These are phyloP conservation scores for Acrobasis repandana DNA, from an alignment of 2,888 invertebrate species.

Conservation along the genomic window DNA sequence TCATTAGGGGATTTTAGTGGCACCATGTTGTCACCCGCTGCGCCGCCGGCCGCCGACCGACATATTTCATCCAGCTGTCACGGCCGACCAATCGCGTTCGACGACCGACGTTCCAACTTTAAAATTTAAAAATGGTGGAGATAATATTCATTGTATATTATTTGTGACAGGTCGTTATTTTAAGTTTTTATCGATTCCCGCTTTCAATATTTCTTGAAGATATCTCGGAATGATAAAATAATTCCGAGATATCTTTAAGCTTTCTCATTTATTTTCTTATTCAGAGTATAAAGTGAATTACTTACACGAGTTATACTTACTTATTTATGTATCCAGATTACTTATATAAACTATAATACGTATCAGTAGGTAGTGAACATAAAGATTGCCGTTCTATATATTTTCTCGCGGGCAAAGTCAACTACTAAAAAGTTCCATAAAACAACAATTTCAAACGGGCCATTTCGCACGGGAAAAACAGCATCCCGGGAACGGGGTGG, in stretches of 20 bases:
- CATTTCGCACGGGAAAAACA: constrained; percentile 81
- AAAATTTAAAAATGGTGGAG: constrained; percentile 81
- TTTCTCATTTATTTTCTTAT: constrained; percentile 32
- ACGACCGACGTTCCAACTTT: constrained; percentile 65
- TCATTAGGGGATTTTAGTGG: constrained; percentile 80
- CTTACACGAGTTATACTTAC: neutral
- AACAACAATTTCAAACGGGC: constrained; percentile 83
- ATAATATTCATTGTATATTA: constrained; percentile 82
- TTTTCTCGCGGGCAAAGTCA: constrained; percentile 77
- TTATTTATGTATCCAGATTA: neutral
- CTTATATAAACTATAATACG: constrained; percentile 25
- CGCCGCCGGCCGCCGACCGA: constrained; percentile 60
- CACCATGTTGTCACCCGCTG: constrained; percentile 80
- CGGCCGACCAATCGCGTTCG: constrained; percentile 64
- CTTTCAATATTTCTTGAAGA: constrained; percentile 69
- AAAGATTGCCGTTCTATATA: constrained; percentile 73
- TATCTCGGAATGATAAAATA: constrained; percentile 46
- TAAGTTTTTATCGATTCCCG: constrained; percentile 70
- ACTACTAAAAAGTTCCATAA: constrained; percentile 83
- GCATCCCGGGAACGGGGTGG: constrained; percentile 63
- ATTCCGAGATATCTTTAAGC: constrained; percentile 40
- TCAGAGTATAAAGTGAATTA: constrained; percentile 25
- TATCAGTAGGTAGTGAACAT: constrained; percentile 35
- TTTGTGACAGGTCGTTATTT: constrained; percentile 83
- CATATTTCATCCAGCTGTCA: constrained; percentile 80